Conservation (phyloP, 2,797 vertebrate genomes). For the Heteromormyrus szaboi region DNA sequence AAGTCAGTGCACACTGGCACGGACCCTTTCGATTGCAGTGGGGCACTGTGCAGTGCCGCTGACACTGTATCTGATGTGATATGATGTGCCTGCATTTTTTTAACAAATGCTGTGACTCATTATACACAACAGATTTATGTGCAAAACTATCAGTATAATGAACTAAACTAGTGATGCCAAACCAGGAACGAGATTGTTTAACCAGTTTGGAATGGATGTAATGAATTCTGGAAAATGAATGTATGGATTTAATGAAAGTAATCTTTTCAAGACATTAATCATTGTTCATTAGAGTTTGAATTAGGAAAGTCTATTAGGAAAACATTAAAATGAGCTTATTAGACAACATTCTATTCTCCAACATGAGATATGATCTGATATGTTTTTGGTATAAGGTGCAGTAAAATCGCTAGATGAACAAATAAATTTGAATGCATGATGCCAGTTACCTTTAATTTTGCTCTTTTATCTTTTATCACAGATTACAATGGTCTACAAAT, state of each 20-base stretch:
- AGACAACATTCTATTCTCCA: neutral
- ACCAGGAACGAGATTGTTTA: neutral
- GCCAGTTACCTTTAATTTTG: neutral
- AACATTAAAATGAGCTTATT: neutral
- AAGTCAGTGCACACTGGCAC: neutral
- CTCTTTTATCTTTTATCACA: neutral
- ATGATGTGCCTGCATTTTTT: neutral
- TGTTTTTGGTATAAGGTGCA: neutral
- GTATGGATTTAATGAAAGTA: neutral
- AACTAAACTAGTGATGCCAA: neutral
- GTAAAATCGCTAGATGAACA: neutral
- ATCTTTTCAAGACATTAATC: neutral
- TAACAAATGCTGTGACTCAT: neutral
- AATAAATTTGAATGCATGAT: neutral
- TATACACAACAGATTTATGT: neutral
- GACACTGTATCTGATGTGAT: neutral
- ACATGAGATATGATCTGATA: neutral
- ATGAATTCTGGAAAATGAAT: neutral
- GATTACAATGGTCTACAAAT: neutral
- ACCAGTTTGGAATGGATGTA: neutral
- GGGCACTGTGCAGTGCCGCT: neutral
- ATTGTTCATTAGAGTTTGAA: neutral
- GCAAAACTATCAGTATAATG: neutral
- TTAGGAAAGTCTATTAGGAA: neutral
- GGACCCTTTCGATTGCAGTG: neutral